Evolutionary conservation across 2,888 invertebrate species (phyloP).

Genomic region (Amiota communis): DNA sequence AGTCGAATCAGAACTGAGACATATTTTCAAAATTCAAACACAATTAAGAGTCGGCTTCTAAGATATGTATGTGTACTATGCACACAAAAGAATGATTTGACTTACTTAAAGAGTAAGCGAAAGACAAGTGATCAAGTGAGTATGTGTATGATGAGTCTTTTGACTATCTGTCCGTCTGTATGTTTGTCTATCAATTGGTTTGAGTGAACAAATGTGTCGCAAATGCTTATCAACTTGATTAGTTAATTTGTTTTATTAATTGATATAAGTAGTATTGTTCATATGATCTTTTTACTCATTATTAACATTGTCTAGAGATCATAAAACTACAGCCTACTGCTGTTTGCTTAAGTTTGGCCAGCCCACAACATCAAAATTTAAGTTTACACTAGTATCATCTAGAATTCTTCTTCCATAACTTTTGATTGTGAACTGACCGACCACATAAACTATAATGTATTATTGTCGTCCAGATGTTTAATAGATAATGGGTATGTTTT

Average conservation of each 20-base stretch:
- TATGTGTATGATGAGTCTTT: no score
- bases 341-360: neutral
- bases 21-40: conserved; percentile 9
- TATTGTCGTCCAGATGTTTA: neutral
- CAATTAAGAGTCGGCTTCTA: conserved; percentile 13
- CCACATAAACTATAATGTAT: no score
- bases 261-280: conserved; percentile 31
- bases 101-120: no score
- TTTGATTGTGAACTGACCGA: no score
- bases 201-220: conserved; percentile 53
- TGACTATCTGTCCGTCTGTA: no score
- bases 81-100: no score
- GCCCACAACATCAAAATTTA: neutral
- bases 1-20: conserved; percentile 17
- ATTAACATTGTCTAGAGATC: no score
- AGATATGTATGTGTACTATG: no score
- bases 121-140: no score
- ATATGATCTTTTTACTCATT: no score
- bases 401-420: no score
- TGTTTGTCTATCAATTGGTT: conserved; percentile 27
- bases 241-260: conserved; percentile 58
- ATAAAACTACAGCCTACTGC: neutral
- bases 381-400: no score
- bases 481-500: conserved; percentile 13
- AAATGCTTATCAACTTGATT: conserved; percentile 49